Conservation (phyloP, 2,113 vertebrate species). For the Acrocephalus kingi region DNA sequence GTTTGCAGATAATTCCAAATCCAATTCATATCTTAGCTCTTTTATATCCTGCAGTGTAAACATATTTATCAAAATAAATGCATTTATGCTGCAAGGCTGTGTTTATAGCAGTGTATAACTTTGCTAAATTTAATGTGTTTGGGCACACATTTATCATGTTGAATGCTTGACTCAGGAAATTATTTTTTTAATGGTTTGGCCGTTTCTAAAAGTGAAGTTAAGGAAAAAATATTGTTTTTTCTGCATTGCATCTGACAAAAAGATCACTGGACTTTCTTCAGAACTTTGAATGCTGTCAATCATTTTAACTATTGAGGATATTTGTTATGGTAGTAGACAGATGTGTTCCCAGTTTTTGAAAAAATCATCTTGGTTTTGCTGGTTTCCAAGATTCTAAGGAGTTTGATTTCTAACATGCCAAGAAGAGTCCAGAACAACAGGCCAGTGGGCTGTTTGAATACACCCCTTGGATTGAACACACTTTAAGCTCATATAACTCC, state of each 20-base stretch:
- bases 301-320: neutral
- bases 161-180: neutral
- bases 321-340: neutral
- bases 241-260: neutral
- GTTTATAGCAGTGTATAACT: slow-evolving; percentile 24
- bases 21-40: neutral
- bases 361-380: neutral
- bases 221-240: neutral
- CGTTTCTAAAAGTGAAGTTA: neutral
- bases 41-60: slow-evolving; percentile 44
- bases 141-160: slow-evolving; percentile 20
- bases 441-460: neutral
- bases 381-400: neutral
- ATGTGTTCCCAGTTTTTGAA: neutral
- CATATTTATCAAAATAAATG: slow-evolving; percentile 54
- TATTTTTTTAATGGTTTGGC: slow-evolving; percentile 22
- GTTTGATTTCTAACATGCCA: neutral
- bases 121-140: slow-evolving; percentile 35
- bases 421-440: neutral
- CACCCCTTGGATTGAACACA: neutral
- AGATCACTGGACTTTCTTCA: neutral
- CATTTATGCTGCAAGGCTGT: slow-evolving; percentile 23
- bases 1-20: slow-evolving; percentile 28
- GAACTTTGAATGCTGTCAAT: neutral
- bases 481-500: neutral